Evolutionary conservation across 1,140 invertebrate species (phyloP), one percentile per base, ranked within the genome.

Genomic region (Gryllus bimaculatus): DNA sequence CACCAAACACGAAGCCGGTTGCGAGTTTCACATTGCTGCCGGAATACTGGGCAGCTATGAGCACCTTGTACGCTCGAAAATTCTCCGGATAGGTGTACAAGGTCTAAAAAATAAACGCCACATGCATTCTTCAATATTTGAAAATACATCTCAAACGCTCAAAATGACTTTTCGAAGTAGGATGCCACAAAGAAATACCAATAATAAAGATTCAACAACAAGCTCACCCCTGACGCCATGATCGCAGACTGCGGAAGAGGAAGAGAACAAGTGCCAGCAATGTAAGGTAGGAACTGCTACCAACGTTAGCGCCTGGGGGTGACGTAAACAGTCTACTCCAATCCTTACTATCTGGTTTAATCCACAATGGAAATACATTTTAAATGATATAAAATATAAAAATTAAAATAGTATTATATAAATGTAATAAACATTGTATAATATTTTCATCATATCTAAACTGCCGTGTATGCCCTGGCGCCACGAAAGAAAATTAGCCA

Each of bases 61-160:
- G 91, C 83, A 92, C 94, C 88, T 98, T 98, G 85, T 92, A 93
- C 82, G 94, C 95, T 85, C 97, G 92, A 90, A 97, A 98, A 90
- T 97, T 98, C 87, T 96, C 93, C 82, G 95, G 93, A 89, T 97
- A 98, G 84, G 96, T 97, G 89, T 97, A 98, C 84, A 99, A 90
- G 85, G 95, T 98, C 96, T 98, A 90, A 66, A 92, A 91, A 85
- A 90, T 90, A 89, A 86, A 82, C 77, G 78, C 10, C 48, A 75
- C 76, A 80, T 75, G 73, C 47, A 48, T 75, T 39, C 8, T 74
- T 81, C 3, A 81, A 77, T 75, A 48, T 48, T 77, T 54, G n/a
- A 73, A 26, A 26, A 12, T 39, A 15, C 18, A 74, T 47, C 76
- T 75, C 15, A 75, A 49, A 47, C 15, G 5, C 8, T 47, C 0